phyloP scores from a whole-genome alignment of 2,113 vertebrate genomes.

The Machaerirhynchus nigripectus region DNA sequence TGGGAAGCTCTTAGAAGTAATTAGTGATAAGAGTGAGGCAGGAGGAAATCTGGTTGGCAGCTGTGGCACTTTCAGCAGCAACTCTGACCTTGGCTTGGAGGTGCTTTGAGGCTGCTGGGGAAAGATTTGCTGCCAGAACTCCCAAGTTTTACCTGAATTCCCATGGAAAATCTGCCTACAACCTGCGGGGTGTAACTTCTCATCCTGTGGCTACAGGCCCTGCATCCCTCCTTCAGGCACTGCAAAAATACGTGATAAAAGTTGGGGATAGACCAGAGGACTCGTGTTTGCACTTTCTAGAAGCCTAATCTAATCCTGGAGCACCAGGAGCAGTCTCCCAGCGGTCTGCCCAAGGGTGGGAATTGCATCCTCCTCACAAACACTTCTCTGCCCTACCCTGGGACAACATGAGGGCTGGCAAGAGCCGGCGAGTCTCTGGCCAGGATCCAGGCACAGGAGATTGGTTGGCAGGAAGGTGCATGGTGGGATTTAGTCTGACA shows the following conservation, averaged over 20 bases:
- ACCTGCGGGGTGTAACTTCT: neutral
- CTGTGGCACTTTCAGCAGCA: neutral
- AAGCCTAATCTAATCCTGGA: neutral
- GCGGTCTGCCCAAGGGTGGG: rapidly evolving
- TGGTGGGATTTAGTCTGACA: neutral
- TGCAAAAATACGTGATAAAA: neutral
- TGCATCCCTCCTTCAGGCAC: neutral
- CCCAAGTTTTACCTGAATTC: neutral
- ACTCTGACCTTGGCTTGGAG: neutral
- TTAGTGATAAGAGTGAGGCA: slow-evolving; percentile 18
- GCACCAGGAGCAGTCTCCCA: neutral
- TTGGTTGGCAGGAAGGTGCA: neutral
- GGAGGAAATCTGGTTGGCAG: slow-evolving; percentile 46
- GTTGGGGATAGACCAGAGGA: neutral
- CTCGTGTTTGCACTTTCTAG: neutral
- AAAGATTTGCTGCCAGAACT: neutral
- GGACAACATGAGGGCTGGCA: neutral
- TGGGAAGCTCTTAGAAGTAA: slow-evolving; percentile 27
- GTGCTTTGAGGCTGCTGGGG: neutral
- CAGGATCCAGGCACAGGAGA: neutral
- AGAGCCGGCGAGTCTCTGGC: neutral
- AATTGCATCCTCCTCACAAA: neutral
- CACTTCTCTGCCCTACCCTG: neutral
- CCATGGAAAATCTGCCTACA: neutral
- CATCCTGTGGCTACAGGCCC: neutral